These are phyloP conservation scores for Hyposoter dolosus DNA, from an alignment of 2,888 invertebrate genomes.

Conservation along the genomic window DNA sequence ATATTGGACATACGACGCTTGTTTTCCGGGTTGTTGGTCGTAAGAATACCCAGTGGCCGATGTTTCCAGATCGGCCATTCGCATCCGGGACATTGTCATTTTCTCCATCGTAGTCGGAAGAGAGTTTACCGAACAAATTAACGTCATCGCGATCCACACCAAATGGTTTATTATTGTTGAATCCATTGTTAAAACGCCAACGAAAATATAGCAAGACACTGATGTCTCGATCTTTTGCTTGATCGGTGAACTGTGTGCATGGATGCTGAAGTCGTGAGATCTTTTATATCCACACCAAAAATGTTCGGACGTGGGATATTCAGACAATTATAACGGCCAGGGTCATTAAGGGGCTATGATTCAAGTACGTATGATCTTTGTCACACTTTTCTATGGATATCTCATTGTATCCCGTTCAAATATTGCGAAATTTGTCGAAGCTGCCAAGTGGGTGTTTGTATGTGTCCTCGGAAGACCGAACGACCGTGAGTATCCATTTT, in stretches of 20 bases:
- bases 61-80: slow-evolving; percentile 87
- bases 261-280: slow-evolving; percentile 21
- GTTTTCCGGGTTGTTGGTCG: slow-evolving; percentile 76
- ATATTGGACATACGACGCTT: slow-evolving; percentile 79
- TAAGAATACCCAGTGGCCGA: slow-evolving; percentile 87
- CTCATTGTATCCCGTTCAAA: slow-evolving; percentile 30
- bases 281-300: slow-evolving; percentile 71
- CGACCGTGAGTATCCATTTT: slow-evolving; percentile 51
- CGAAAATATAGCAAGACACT: not conserved
- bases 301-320: slow-evolving; percentile 72
- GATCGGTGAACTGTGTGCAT: slow-evolving; percentile 57
- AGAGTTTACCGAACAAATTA: slow-evolving; percentile 37
- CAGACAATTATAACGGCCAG: slow-evolving; percentile 71
- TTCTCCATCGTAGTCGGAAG: slow-evolving; percentile 69
- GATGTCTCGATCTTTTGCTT: slow-evolving; percentile 36
- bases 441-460: slow-evolving; percentile 13
- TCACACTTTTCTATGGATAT: slow-evolving; percentile 72
- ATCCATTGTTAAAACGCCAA: not conserved
- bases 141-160: slow-evolving; percentile 38
- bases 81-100: slow-evolving; percentile 87
- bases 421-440: slow-evolving; percentile 65
- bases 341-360: slow-evolving; percentile 75
- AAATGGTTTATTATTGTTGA: slow-evolving; percentile 3
- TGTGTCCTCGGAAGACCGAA: slow-evolving; percentile 10
- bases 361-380: slow-evolving; percentile 79